These are phyloP conservation scores for Leucophenga varia DNA, from an alignment of 1,140 invertebrate species.

Conservation along the genomic window DNA sequence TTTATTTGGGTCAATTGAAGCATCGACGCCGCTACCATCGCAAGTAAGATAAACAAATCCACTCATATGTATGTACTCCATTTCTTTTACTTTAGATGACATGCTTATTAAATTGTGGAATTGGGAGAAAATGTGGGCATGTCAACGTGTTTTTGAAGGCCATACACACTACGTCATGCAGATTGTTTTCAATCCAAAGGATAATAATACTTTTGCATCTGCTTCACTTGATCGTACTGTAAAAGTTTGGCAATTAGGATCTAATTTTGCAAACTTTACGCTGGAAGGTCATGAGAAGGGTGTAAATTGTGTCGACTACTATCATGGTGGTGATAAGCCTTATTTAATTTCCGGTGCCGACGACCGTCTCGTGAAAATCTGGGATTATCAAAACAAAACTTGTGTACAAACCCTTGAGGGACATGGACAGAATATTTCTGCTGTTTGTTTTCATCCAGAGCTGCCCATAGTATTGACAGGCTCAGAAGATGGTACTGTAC, in stretches of 20 bases:
- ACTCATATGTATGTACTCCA: too few relatives aligned
- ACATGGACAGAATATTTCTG: constrained; percentile 94
- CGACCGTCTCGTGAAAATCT: constrained; percentile 96
- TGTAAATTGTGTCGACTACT: constrained; percentile 99
- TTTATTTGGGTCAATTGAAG: not conserved
- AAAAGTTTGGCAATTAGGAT: constrained; percentile 98
- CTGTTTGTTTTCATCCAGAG: constrained; percentile 94
- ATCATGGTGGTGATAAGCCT: constrained; percentile 99
- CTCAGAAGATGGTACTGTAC: constrained; percentile 94
- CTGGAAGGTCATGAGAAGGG: constrained; percentile 98
- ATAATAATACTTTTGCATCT: constrained; percentile 99
- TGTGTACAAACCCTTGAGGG: constrained; percentile 98
- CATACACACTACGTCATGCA: constrained; percentile 99
- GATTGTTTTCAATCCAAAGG: constrained; percentile 99
- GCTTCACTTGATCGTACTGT: constrained; percentile 96
- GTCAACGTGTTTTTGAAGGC: constrained; percentile 96
- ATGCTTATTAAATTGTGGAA: constrained; percentile 99
- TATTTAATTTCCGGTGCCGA: constrained; percentile 99
- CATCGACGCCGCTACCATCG: too few relatives aligned
- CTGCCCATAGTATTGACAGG: constrained; percentile 96
- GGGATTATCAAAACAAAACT: constrained; percentile 99
- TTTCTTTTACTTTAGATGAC: constrained; percentile 69
- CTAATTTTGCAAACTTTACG: constrained; percentile 96
- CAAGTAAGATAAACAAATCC: too few relatives aligned
- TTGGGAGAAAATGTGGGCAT: constrained; percentile 98